Percentiles rank a stretch among this genome's conserved stretches.
Evolutionary conservation across 2,888 invertebrate species (phyloP).

Genomic region (Schrankia costaestrigalis): DNA sequence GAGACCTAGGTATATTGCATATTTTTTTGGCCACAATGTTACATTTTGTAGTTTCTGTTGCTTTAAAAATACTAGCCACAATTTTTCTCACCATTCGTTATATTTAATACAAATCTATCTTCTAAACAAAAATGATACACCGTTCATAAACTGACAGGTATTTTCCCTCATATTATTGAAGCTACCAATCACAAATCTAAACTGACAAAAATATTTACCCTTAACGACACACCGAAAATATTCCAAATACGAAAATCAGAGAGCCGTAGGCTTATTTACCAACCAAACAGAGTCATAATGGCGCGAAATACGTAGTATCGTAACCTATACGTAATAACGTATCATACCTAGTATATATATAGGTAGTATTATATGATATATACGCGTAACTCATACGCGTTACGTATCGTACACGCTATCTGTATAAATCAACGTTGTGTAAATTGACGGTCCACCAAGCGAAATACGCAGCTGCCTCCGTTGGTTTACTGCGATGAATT

Average conservation of each 20-base stretch:
- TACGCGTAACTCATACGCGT: conserved; percentile 32
- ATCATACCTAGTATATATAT: no score
- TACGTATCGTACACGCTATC: conserved; percentile 36
- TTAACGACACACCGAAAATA: conserved; percentile 3
- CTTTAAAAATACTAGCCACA: no score
- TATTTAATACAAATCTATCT: no score
- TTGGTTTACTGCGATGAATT: conserved; percentile 16
- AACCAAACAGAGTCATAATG: conserved; percentile 26
- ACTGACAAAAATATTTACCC: not conserved
- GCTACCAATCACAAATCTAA: not conserved
- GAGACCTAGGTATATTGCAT: no score
- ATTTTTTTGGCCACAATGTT: no score
- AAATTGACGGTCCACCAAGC: conserved; percentile 51
- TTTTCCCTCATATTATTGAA: no score
- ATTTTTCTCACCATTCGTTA: no score
- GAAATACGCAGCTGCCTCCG: conserved; percentile 50
- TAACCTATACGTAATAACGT: no score
- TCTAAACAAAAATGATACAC: no score
- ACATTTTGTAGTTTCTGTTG: no score
- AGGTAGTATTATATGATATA: conserved; percentile 5
- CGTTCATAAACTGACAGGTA: no score
- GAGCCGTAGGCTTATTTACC: conserved; percentile 6
- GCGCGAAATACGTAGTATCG: conserved; percentile 25
- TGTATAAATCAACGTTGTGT: conserved; percentile 46
- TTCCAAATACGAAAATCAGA: conserved; percentile 5